Percentiles rank a stretch among this genome's conserved stretches.
phyloP scores from a whole-genome alignment of 2,113 vertebrate genomes.

The Petaurus breviceps region DNA sequence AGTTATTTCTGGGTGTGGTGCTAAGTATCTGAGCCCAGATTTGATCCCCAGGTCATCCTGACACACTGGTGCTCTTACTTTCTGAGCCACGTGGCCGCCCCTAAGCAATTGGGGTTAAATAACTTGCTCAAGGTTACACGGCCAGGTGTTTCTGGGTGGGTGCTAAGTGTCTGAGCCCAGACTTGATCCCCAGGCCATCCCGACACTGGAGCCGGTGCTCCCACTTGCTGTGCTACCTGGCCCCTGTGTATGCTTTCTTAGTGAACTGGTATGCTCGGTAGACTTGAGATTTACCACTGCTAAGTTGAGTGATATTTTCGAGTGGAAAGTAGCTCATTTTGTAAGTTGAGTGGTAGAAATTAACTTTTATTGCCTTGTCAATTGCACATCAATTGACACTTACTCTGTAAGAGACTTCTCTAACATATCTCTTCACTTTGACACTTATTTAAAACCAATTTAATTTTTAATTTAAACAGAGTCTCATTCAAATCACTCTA shows the following conservation, averaged over 20 bases:
- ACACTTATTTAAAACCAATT: neutral
- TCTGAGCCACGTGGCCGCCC: too few relatives aligned
- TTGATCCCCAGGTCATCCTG: too few relatives aligned
- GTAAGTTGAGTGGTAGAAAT: slow-evolving; percentile 22
- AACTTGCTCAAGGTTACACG: too few relatives aligned
- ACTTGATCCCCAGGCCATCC: too few relatives aligned
- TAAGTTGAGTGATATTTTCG: slow-evolving; percentile 32
- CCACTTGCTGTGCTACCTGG: too few relatives aligned
- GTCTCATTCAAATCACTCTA: slow-evolving; percentile 96
- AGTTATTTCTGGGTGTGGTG: too few relatives aligned
- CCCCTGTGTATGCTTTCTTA: slow-evolving; percentile 17
- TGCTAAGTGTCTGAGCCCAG: too few relatives aligned
- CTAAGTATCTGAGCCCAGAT: too few relatives aligned
- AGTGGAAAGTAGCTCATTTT: neutral
- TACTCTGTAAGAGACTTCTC: neutral
- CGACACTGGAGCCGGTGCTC: too few relatives aligned
- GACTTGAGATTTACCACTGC: slow-evolving; percentile 3
- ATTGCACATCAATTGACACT: neutral
- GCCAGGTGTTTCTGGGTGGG: too few relatives aligned
- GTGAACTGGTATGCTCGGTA: slow-evolving; percentile 35
- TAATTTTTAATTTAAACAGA: slow-evolving; percentile 83
- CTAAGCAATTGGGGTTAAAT: too few relatives aligned
- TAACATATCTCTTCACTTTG: neutral
- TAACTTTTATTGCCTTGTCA: neutral
- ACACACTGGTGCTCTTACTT: too few relatives aligned